Base-by-base conservation (phyloP, 2,113 vertebrate genomes). In the Arothron firmamentum region DNA sequence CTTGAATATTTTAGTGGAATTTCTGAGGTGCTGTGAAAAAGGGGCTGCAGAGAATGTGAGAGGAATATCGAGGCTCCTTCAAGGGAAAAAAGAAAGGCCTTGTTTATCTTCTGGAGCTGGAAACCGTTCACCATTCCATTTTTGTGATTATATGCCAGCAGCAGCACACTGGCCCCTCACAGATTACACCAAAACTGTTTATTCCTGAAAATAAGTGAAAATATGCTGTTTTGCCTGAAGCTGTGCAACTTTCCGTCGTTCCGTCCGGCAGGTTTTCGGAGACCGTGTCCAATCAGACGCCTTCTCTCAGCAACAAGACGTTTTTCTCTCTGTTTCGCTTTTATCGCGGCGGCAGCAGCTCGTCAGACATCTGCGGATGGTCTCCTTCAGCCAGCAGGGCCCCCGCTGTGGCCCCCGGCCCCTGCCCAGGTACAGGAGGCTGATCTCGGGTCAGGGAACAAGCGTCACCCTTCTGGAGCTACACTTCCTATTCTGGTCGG, bases 111-210 rank as follows among this genome's bases (percentile, higher is more conserved):
- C 88, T 85, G 88, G 90, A 92, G 91, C 90, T 91, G 91, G 62
- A 71, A 91, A 93, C 84, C 93, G 90, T 89, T 87, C 90, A 88
- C 87, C 90, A 93, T 94, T 93, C 92, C 87, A 92, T 90, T 93
- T 93, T 94, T 94, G 65, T 96, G 94, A 96, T 95, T 94, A 93
- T 92, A 91, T 92, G 94, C 94, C 94, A 96, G 91, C 83, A 92
- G 81, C 86, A 59, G 90, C 89, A 88, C 91, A 82, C 93, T 95
- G 92, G 86, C 91, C 91, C 91, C 93, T 93, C 92, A 91, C 90
- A 93, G 93, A 95, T 96, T 93, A 92, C 79, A 82, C 66, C 61
- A 62, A 83, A 80, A 79, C 53, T 56, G 63, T 80, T 81, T 82
- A 74, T 61, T 54, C 42, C 59, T 43, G 20, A 18, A 66, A 57